Percentiles rank a stretch among this genome's conserved stretches.
Evolutionary conservation across 2,113 vertebrate species (phyloP).

Genomic region (Tichodroma muraria): DNA sequence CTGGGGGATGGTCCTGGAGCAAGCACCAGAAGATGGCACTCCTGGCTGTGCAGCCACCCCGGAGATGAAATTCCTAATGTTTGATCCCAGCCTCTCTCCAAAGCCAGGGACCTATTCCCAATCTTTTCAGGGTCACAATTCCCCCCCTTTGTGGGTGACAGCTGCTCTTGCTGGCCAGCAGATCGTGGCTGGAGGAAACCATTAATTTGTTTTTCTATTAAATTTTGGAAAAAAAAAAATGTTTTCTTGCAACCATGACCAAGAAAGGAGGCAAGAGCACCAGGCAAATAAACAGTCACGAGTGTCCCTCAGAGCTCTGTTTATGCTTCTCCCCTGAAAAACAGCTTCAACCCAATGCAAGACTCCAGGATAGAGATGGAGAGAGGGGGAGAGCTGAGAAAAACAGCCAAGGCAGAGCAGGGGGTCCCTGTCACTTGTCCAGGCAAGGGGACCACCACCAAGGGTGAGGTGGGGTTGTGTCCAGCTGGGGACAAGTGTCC

Average conservation of each 20-base stretch:
- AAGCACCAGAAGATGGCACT: background rate
- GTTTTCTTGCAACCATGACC: background rate
- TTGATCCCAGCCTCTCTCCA: background rate
- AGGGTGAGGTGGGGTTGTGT: fast-evolving
- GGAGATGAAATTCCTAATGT: background rate
- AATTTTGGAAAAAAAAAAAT: background rate
- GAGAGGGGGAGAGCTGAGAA: background rate
- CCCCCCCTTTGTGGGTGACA: background rate
- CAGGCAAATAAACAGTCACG: constrained; percentile 25
- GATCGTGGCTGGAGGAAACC: background rate
- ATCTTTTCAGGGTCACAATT: background rate
- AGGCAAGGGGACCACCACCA: background rate
- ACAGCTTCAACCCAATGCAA: background rate
- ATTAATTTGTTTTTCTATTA: background rate
- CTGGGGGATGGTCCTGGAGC: background rate
- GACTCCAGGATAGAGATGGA: fast-evolving
- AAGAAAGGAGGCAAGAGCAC: background rate
- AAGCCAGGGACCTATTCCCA: background rate
- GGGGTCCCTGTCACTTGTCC: background rate
- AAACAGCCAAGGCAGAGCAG: background rate
- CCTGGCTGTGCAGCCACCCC: background rate
- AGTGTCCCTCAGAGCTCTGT: background rate
- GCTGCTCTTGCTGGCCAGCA: background rate
- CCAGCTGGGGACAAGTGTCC: background rate
- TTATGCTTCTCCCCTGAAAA: background rate